A percentile compares a stretch with the other conserved stretches of the same genome.
Evolutionary conservation across 2,888 invertebrate species (phyloP).

Genomic region (Homarus gammarus): DNA sequence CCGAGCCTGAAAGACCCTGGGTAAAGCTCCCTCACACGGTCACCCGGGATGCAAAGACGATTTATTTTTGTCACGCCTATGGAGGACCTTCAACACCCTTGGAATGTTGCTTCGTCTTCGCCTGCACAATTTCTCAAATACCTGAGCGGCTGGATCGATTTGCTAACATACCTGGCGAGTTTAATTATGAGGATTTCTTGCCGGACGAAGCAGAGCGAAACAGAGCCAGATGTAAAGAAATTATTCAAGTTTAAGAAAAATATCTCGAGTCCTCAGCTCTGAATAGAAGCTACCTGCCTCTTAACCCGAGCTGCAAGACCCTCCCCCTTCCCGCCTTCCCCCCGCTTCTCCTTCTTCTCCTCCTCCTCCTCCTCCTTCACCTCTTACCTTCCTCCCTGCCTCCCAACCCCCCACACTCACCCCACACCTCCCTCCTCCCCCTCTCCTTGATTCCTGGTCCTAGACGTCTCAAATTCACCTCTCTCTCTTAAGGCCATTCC

Average conservation of each 20-base stretch:
- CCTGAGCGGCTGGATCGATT: conserved; percentile 31
- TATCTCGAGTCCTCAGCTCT: conserved; percentile 43
- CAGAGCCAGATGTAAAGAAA: conserved; percentile 57
- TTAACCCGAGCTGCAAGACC: conserved; percentile 49
- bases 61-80: neutral
- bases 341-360: neutral
- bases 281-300: conserved; percentile 62
- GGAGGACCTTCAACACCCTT: neutral
- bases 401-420: neutral
- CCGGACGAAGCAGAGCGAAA: conserved; percentile 44
- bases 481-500: conserved; percentile 31
- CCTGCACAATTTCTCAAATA: conserved; percentile 5
- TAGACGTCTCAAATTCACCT: conserved; percentile 50
- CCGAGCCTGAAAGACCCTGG: no score
- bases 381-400: conserved; percentile 1
- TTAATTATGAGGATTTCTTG: conserved; percentile 23
- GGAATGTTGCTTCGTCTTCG: neutral
- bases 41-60: neutral
- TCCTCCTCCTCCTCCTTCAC: neutral
- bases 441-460: neutral
- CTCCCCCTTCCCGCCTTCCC: neutral
- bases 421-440: neutral
- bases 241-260: conserved; percentile 56
- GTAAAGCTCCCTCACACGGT: neutral
- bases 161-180: conserved; percentile 12